These are phyloP conservation scores for Aquatica leii DNA, from an alignment of 2,888 invertebrate species.

Conservation along the genomic window DNA sequence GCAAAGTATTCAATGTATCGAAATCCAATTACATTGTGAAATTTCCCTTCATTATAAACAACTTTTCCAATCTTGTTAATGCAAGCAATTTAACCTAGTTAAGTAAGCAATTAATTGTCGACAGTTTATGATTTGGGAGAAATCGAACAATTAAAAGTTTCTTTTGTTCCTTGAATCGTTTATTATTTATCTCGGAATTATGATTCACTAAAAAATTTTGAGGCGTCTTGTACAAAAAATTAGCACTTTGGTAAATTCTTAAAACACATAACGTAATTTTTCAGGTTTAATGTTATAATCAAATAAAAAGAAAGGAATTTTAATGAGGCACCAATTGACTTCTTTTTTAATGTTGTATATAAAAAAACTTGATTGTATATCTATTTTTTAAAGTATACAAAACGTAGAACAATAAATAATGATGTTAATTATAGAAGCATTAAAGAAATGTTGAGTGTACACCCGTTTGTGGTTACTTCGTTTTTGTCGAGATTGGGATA, in stretches of 20 bases:
- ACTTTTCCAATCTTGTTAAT: conserved; percentile 26
- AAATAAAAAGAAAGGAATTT: conserved; percentile 17
- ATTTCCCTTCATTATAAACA: conserved; percentile 23
- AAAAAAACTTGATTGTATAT: neutral
- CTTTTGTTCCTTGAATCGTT: conserved; percentile 16
- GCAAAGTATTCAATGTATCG: conserved; percentile 1
- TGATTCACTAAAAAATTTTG: neutral
- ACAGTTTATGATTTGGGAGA: conserved; percentile 28
- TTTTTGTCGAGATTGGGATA: conserved; percentile 12
- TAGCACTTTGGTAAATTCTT: neutral
- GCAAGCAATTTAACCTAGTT: conserved; percentile 25
- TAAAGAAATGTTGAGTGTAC: conserved; percentile 16
- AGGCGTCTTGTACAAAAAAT: neutral
- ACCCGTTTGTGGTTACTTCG: conserved; percentile 11
- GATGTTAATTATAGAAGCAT: conserved; percentile 19
- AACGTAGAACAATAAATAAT: conserved; percentile 20
- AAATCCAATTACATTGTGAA: conserved; percentile 22
- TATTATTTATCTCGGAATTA: neutral
- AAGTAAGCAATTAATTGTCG: conserved; percentile 25
- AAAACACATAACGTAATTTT: conserved; percentile 4
- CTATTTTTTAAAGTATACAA: conserved; percentile 12
- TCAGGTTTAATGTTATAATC: conserved; percentile 9
- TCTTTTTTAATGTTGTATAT: neutral
- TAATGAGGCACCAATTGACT: conserved; percentile 11
- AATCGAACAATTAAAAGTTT: conserved; percentile 26